A percentile compares a stretch with the other conserved stretches of the same genome.
Conservation (phyloP, 2,888 invertebrate species). For the Priapulus caudatus region DNA sequence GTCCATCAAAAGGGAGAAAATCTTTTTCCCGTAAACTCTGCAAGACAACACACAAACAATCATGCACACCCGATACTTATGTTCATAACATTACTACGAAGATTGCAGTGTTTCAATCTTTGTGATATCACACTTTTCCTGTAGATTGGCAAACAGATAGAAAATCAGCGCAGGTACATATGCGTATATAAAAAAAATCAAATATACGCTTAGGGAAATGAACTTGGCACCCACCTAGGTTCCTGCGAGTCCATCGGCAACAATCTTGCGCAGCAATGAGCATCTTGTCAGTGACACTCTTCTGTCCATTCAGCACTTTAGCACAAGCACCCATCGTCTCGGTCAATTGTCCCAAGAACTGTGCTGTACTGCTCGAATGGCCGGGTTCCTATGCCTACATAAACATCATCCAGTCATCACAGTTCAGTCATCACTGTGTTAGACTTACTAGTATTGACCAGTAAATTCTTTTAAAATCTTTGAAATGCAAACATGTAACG, state of each 20-base stretch:
- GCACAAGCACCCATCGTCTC: conserved; percentile 61
- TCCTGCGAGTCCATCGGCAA: conserved; percentile 76
- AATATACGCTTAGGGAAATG: too few species aligned
- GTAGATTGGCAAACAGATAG: too few species aligned
- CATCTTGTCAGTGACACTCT: conserved; percentile 65
- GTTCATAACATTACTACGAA: too few species aligned
- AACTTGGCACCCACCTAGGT: conserved; percentile 61
- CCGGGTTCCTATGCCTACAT: conserved; percentile 63
- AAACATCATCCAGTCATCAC: neutral
- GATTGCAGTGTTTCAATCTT: too few species aligned
- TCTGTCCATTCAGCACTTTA: conserved; percentile 54
- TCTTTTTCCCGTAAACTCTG: conserved; percentile 59
- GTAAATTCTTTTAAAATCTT: too few species aligned
- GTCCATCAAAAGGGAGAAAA: conserved; percentile 60
- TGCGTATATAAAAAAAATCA: too few species aligned
- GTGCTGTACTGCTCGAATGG: conserved; percentile 73
- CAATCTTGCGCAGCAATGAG: conserved; percentile 67
- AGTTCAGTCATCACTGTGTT: neutral
- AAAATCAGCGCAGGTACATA: too few species aligned
- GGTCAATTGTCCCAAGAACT: conserved; percentile 58
- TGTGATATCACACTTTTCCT: too few species aligned
- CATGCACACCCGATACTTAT: too few species aligned
- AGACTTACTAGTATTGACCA: neutral
- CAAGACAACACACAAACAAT: conserved; percentile 14
- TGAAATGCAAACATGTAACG: too few species aligned